Conservation (phyloP, 2,888 invertebrate species). For the Phlogophora meticulosa region DNA sequence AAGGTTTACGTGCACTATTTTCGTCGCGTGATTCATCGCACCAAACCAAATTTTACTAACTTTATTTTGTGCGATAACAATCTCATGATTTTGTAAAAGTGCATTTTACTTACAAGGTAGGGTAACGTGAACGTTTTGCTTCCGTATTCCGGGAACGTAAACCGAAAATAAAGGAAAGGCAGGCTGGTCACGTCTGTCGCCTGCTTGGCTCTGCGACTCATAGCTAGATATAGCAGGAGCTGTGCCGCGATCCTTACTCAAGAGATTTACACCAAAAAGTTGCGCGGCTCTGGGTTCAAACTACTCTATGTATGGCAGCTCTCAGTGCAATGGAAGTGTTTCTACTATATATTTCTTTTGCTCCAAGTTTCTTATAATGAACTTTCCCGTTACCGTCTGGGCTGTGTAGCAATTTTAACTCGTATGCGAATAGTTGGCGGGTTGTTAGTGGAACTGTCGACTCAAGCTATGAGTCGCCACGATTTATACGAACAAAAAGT, state of each 20-base stretch:
- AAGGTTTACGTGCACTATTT: constrained; percentile 36
- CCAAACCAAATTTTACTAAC: constrained; percentile 31
- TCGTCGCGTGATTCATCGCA: constrained; percentile 53
- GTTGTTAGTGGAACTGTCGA: constrained; percentile 51
- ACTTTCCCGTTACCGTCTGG: constrained; percentile 61
- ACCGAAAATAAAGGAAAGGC: constrained; percentile 54
- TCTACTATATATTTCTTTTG: constrained; percentile 64
- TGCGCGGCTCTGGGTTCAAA: constrained; percentile 56
- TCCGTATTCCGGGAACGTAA: constrained; percentile 59
- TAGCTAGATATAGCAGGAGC: constrained; percentile 46
- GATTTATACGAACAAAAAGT: constrained; percentile 32
- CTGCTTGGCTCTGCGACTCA: constrained; percentile 52
- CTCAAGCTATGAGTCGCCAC: constrained; percentile 37
- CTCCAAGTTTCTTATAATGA: constrained; percentile 71
- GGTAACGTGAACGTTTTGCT: constrained; percentile 55
- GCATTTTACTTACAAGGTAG: constrained; percentile 59
- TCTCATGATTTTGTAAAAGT: constrained; percentile 53
- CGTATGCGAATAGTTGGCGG: constrained; percentile 52
- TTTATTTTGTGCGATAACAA: constrained; percentile 54
- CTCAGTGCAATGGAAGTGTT: constrained; percentile 58
- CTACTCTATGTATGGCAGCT: constrained; percentile 58
- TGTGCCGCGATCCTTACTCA: constrained; percentile 63
- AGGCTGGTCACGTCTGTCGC: constrained; percentile 65
- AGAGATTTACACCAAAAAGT: constrained; percentile 73
- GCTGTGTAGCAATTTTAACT: constrained; percentile 53